phyloP scores from a whole-genome alignment of 35 echinoderm and acorn worm genomes.

The Amphiura filiformis region DNA sequence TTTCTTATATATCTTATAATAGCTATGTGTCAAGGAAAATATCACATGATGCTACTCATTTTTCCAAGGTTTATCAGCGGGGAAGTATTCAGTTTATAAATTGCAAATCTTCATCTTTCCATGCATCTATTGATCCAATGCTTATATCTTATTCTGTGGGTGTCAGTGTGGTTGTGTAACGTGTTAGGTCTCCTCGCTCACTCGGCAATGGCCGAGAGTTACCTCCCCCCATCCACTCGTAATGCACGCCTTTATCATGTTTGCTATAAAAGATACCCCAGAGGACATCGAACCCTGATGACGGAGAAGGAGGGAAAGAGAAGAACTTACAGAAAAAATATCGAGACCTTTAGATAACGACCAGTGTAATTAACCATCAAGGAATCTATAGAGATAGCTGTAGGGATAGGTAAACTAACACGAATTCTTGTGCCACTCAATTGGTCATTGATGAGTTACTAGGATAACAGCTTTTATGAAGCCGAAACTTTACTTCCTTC shows the following conservation, averaged over 20 bases:
- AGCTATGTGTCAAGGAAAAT: neutral
- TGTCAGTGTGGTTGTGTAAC: neutral
- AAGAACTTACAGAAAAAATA: too few species aligned
- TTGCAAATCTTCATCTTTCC: neutral
- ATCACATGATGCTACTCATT: slow-evolving; percentile 3
- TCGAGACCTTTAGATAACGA: too few species aligned
- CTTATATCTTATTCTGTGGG: slow-evolving; percentile 1
- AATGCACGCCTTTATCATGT: too few species aligned
- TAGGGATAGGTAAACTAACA: too few species aligned
- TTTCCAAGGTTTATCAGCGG: slow-evolving; percentile 4
- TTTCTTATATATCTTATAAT: neutral
- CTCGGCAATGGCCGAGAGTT: too few species aligned
- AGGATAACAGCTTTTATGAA: too few species aligned
- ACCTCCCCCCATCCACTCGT: neutral
- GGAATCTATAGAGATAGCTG: too few species aligned
- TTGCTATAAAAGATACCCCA: neutral
- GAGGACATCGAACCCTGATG: slow-evolving; percentile 4
- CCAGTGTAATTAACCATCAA: too few species aligned
- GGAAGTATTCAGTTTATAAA: slow-evolving; percentile 7
- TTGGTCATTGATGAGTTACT: too few species aligned
- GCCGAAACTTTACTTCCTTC: too few species aligned
- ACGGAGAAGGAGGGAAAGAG: neutral
- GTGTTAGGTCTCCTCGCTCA: neutral
- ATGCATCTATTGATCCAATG: neutral
- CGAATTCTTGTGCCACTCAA: too few species aligned